phyloP scores from a whole-genome alignment of 2,888 invertebrate genomes.

The Chalcis sispes region DNA sequence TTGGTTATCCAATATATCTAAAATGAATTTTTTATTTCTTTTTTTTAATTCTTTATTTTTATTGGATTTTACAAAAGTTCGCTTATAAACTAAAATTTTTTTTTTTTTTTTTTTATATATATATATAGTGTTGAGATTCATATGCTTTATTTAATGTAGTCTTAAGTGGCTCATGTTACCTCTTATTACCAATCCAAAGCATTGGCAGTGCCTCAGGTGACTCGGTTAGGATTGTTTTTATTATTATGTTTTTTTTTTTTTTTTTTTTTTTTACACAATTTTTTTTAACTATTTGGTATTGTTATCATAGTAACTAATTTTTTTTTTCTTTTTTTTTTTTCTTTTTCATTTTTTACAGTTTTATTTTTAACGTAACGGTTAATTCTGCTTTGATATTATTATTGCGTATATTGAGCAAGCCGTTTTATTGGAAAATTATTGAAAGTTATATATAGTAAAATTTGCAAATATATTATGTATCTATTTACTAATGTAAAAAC shows the following conservation, averaged over 20 bases:
- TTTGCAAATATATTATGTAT: conserved; percentile 13
- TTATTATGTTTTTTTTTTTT: conserved; percentile 11
- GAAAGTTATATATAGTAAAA: not conserved
- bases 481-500: conserved; percentile 24
- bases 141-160: conserved; percentile 5
- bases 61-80: too few relatives aligned
- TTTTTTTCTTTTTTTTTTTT: not conserved
- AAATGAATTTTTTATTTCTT: too few relatives aligned
- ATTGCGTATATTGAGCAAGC: not conserved
- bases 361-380: conserved; percentile 11
- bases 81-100: too few relatives aligned
- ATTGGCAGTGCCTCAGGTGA: conserved; percentile 45
- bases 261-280: not conserved
- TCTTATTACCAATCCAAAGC: conserved; percentile 17
- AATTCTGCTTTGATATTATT: not conserved
- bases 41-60: too few relatives aligned
- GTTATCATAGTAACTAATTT: conserved; percentile 18
- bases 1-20: too few relatives aligned
- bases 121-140: not conserved
- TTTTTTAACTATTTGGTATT: conserved; percentile 4
- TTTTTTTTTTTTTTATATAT: too few relatives aligned
- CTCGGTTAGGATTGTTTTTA: conserved; percentile 28
- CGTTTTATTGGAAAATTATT: conserved; percentile 10
- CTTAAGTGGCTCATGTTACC: conserved; percentile 18
- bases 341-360: not conserved